Base-by-base conservation (phyloP, 2,888 invertebrate species). In the Nasonia oneida region DNA sequence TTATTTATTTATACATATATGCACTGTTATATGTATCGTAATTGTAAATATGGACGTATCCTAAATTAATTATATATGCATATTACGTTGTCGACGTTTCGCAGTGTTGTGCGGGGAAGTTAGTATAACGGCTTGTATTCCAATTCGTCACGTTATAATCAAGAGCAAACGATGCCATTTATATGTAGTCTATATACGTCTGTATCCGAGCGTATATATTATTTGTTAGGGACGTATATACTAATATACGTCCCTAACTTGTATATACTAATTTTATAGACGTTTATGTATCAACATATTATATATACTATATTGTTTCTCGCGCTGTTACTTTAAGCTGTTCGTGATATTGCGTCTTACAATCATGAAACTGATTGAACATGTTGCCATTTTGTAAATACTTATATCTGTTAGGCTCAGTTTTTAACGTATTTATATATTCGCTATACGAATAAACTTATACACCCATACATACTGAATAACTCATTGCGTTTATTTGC, bases 41-140 rank as follows among this genome's bases (percentile, higher is more conserved):
- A 33, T 67, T 67, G 67, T 67, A 67, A 67, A 67, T 67, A 67
- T 67, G 29, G 15, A 67, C 33, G 67, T 67, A 14, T 67, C 33
- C 14, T 67, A 33, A 14, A 67, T 12, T 3, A 14, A 67, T 15
- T 33, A 12, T 67, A 5, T 53, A 64, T 23, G 47, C 47, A 57
- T 57, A 53, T n/a, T 57, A 53, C n/a, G n/a, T 42, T 42, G 8
- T 57, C 57, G 6, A 57, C 18, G 57, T n/a, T 57, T 57, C 18
- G 29, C 29, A 18, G 6, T 10, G 57, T 61, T 8, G 57, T n/a
- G 29, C 29, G 29, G 8, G 23, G 0, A 6, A 61, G 57, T n/a
- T 12, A 47, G 18, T n/a, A 57, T 29, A 18, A 57, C 12, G n/a
- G 23, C 57, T 61, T 61, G 8, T n/a, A n/a, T n/a, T 61, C n/a